A percentile compares a stretch with the other conserved stretches of the same genome.
Conservation (phyloP, 2,113 vertebrate genomes). For the Phainopepla nitens region DNA sequence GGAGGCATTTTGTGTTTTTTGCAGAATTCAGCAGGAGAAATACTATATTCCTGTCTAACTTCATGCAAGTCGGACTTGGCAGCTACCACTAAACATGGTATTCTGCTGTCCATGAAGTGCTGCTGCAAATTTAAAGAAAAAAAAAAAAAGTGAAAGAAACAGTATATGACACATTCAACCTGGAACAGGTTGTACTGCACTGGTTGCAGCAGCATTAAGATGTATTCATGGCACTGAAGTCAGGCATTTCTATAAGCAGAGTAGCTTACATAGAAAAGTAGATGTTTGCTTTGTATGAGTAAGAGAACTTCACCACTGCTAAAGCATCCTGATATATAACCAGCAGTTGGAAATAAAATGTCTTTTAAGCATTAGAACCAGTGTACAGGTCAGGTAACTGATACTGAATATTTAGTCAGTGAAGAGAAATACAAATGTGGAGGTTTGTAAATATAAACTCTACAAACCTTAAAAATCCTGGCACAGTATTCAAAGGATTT, state of each 20-base stretch:
- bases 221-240: neutral
- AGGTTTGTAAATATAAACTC: neutral
- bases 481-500: constrained; percentile 95
- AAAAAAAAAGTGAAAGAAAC: neutral
- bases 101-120: constrained; percentile 96
- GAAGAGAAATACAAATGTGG: neutral
- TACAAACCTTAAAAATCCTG: constrained; percentile 93
- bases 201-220: neutral
- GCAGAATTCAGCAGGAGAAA: constrained; percentile 93
- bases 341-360: neutral
- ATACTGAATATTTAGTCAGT: neutral
- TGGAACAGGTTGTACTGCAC: neutral
- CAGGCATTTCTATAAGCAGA: neutral
- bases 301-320: neutral
- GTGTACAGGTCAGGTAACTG: neutral
- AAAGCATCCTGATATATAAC: neutral
- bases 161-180: neutral
- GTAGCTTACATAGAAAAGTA: neutral
- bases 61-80: constrained; percentile 96
- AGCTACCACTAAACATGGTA: constrained; percentile 90
- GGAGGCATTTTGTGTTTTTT: constrained; percentile 98
- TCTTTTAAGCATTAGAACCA: neutral
- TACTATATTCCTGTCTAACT: constrained; percentile 87
- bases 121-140: constrained; percentile 76
- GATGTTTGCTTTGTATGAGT: neutral